A percentile compares a stretch with the other conserved stretches of the same genome.
phyloP scores from a whole-genome alignment of 1,140 invertebrate species.

The Stegodyphus dumicola region DNA sequence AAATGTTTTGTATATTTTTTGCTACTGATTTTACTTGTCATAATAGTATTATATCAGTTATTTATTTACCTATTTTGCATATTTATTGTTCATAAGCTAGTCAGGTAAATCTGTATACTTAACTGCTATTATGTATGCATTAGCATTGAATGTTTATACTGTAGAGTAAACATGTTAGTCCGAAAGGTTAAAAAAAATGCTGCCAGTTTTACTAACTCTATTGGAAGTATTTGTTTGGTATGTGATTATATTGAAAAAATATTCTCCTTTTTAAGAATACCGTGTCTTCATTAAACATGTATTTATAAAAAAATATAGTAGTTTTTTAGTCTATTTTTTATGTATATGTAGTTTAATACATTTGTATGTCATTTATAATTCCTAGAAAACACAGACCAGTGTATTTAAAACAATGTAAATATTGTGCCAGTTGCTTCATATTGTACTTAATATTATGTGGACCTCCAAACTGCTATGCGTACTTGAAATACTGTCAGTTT shows the following conservation, averaged over 20 bases:
- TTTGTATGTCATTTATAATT: not conserved
- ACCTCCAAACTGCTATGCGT: no score
- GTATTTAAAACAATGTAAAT: no score
- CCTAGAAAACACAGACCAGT: no score
- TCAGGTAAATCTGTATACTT: constrained; percentile 35
- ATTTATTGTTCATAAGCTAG: constrained; percentile 31
- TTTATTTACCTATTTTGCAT: not conserved
- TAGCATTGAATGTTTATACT: constrained; percentile 4
- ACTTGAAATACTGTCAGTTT: no score
- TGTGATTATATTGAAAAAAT: constrained; percentile 25
- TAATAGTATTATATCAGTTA: not conserved
- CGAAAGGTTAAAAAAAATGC: constrained; percentile 14
- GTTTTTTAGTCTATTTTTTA: not conserved
- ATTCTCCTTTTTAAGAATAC: constrained; percentile 7
- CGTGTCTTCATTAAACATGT: constrained; percentile 35
- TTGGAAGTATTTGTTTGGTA: constrained; percentile 29
- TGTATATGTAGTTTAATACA: not conserved
- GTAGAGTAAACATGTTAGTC: constrained; percentile 20
- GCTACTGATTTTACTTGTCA: not conserved
- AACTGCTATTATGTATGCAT: constrained; percentile 15
- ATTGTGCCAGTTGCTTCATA: no score
- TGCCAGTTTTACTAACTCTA: constrained; percentile 23
- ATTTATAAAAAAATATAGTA: constrained; percentile 17
- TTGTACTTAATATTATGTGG: no score
- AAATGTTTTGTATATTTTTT: constrained; percentile 11